Conservation (phyloP, 2,797 vertebrate species). For the Enteromius viviparus region DNA sequence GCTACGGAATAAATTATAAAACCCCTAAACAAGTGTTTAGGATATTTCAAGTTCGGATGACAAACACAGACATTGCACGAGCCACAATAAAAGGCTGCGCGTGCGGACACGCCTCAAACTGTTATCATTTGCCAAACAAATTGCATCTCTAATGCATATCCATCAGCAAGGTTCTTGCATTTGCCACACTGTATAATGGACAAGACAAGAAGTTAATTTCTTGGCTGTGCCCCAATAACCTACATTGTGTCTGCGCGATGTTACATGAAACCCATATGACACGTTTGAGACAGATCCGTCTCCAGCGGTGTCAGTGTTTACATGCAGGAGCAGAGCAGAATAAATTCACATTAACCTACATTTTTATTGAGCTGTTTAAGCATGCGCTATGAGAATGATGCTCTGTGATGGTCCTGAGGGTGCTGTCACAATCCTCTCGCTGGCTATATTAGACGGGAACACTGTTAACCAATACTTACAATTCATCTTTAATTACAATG, state of each 20-base stretch:
- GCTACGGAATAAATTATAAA: not conserved
- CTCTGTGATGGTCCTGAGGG: conserved; percentile 3
- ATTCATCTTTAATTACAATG: not conserved
- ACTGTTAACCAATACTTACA: not conserved
- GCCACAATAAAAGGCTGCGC: not conserved
- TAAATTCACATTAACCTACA: conserved; percentile 8
- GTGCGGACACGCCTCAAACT: conserved; percentile 15
- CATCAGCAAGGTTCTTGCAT: not conserved
- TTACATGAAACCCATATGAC: conserved; percentile 12
- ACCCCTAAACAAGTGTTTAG: not conserved
- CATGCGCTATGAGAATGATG: not conserved
- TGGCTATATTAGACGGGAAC: not conserved
- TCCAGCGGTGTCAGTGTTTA: conserved; percentile 20
- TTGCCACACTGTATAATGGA: not conserved
- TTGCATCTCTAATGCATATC: not conserved
- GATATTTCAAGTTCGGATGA: not conserved
- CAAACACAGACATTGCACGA: not conserved
- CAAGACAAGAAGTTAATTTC: conserved; percentile 9
- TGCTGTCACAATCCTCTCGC: not conserved
- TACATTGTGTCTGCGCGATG: conserved; percentile 18
- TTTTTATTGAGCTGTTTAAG: not conserved
- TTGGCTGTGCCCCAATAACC: conserved; percentile 37
- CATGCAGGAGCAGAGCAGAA: not conserved
- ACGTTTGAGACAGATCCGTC: not conserved
- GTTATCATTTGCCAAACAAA: not conserved